Base-by-base conservation (phyloP, 2,888 invertebrate species). In the Cacoxenus indagator region DNA sequence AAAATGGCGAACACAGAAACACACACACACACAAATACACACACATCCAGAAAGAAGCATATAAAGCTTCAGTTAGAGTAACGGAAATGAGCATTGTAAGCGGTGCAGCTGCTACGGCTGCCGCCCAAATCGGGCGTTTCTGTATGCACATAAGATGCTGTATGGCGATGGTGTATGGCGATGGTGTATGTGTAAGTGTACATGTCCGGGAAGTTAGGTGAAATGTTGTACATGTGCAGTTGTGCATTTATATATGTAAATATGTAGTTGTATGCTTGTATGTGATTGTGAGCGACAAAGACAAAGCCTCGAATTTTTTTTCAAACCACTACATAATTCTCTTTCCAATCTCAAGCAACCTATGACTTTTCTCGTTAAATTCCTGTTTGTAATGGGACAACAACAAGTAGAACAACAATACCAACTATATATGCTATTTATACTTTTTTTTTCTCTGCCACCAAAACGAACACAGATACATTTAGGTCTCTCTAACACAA, bases 151-250 rank as follows among this genome's bases (percentile, higher is more conserved):
- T 29, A 57, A 54, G 22, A 54, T 11, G 24, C 24, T n/a, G n/a
- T n/a, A n/a, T n/a, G n/a, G n/a, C n/a, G n/a, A n/a, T n/a, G n/a
- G 11, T 27, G 31, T 31, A 31, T 57, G 17, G n/a, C 9, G n/a
- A n/a, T 17, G n/a, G 1, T 57, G 24, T 66, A 1, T 66, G 27
- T 27, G 66, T 70, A 48, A 26, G 70, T 67, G 69, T 68, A 46
- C 37, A 4, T 54, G 19, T 54, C 31, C 69, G 69, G 75, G 75
- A 75, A 75, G 73, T 67, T 69, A 68, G 66, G 71, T 74, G 74
- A 74, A 77, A 77, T 73, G 70, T 71, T 71, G 61, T 67, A 61
- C 57, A 48, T 59, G 55, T 68, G 24, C 55, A 57, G 26, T 22
- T 61, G 22, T 37, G 61, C 14, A 37, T 61, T 11, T 22, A 59